Evolutionary conservation across 2,888 invertebrate species (phyloP).

Genomic region (Nomada fabriciana): DNA sequence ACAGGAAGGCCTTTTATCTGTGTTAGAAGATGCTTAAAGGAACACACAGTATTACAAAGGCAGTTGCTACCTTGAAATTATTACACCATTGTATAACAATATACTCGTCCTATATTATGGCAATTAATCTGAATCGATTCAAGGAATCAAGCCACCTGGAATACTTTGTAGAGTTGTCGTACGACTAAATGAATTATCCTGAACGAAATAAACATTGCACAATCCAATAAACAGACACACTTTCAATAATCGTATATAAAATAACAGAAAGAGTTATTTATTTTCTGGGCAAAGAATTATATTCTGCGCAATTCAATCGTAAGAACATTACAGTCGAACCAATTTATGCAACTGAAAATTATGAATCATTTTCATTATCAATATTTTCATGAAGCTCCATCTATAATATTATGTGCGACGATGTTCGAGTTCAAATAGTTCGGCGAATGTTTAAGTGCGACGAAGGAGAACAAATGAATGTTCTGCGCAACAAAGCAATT

Average conservation of each 20-base stretch:
- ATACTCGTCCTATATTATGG: background rate
- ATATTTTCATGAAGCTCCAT: too few relatives aligned
- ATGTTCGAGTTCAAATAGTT: too few relatives aligned
- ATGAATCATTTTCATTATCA: too few relatives aligned
- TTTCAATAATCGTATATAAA: background rate
- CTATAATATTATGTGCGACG: too few relatives aligned
- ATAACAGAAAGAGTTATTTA: background rate
- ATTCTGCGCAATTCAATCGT: too few relatives aligned
- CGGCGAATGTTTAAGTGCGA: too few relatives aligned
- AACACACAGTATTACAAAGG: background rate
- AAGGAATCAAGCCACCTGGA: background rate
- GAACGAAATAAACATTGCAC: background rate
- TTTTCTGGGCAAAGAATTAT: too few relatives aligned
- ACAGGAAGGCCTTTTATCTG: too few relatives aligned
- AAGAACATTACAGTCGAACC: too few relatives aligned
- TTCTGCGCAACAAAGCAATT: too few relatives aligned
- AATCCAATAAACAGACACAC: background rate
- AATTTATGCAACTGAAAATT: too few relatives aligned
- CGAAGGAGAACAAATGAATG: background rate
- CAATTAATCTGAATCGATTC: background rate
- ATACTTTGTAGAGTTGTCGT: background rate
- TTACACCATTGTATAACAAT: background rate
- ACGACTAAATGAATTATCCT: background rate
- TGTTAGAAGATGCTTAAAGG: too few relatives aligned
- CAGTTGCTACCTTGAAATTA: background rate